Evolutionary conservation across 53 echinoderm and acorn worm genomes (phyloP), one percentile per base, ranked within the genome.

Genomic region (Paracentrotus lividus): DNA sequence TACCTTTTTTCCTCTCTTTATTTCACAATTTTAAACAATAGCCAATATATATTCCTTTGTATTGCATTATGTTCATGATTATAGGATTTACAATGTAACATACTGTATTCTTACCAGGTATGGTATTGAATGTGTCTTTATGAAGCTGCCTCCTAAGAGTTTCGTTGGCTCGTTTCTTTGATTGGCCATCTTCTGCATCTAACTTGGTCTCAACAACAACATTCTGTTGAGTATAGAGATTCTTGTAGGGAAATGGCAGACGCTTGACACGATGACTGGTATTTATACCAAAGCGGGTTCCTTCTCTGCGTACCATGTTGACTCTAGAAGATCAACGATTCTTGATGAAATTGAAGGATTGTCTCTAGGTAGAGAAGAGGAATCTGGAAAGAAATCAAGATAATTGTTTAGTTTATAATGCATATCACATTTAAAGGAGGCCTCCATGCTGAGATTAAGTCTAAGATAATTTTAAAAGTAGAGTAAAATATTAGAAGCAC

Each of bases 281-380:
- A 42, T 49, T 27, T 55, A 92, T 52, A 92, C 92, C 92, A 92
- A 92, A 92, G 58, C 92, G 92, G 92, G 92, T 56, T 40, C 92
- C 92, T 42, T 92, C 81, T 57, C 92, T 36, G 18, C 58, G 92
- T 55, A 92, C 92, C 92, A 92, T 92, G 92, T 36, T 78, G 24
- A 24, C 0, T 6, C 7, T n/a, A 14, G 16, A 13, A 69, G 14
- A n/a, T 81, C n/a, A 45, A 45, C 27, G 26, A 81, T 34, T 81
- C 81, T 47, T 81, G 81, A 81, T 2, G 14, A 81, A 81, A 51
- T 8, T 51, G n/a, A n/a, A n/a, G 26, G 14, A 49, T 10, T 69
- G 69, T 38, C 72, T 20, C 6, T 10, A 81, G 44, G 27, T 49
- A 2, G 9, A 43, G n/a, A 81, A 45, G 49, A 42, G 77, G 20